Evolutionary conservation across 1,140 invertebrate species (phyloP).

Genomic region (Babylonia areolata): DNA sequence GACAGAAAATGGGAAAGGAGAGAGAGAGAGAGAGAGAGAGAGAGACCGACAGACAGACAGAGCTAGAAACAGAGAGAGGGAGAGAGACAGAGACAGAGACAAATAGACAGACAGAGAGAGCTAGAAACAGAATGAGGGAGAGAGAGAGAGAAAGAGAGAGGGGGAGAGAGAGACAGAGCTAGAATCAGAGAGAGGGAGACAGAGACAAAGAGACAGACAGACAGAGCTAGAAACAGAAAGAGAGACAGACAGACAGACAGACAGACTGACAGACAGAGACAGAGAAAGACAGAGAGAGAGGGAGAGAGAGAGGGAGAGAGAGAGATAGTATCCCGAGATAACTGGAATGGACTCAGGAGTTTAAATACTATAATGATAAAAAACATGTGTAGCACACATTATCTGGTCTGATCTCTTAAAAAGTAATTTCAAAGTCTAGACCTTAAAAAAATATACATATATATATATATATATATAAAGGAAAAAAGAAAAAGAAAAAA

Average conservation of each 20-base stretch:
- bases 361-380: too few relatives aligned
- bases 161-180: background rate
- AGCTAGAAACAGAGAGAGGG: background rate
- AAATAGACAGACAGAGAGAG: background rate
- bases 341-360: too few relatives aligned
- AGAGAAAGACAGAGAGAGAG: background rate
- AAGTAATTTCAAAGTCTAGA: too few relatives aligned
- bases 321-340: background rate
- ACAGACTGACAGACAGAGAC: background rate
- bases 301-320: background rate
- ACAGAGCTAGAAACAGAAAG: background rate
- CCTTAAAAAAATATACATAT: too few relatives aligned
- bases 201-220: background rate
- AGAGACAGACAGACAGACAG: slow-evolving; percentile 7
- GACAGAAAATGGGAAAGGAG: too few relatives aligned
- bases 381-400: too few relatives aligned
- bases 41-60: background rate
- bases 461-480: too few relatives aligned
- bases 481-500: too few relatives aligned
- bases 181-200: background rate
- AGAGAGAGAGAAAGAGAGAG: background rate
- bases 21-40: background rate
- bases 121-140: background rate
- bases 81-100: background rate
- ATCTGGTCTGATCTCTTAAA: too few relatives aligned